These are phyloP conservation scores for Athalia rosae DNA, from an alignment of 2,888 invertebrate genomes.

Conservation along the genomic window DNA sequence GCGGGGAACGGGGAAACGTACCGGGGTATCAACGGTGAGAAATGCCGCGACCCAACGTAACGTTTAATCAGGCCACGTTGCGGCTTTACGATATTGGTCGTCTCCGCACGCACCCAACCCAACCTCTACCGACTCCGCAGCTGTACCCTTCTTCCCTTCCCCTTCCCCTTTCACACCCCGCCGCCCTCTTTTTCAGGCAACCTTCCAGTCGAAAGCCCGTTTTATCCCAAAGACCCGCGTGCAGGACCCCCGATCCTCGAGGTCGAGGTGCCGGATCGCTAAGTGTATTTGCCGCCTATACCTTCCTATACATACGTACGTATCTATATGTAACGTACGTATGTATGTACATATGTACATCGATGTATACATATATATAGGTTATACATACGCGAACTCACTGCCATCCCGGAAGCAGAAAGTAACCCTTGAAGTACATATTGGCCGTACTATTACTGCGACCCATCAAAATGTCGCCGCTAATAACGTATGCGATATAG, in stretches of 20 bases:
- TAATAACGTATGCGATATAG: background rate
- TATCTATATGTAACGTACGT: no score
- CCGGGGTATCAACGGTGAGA: conserved; percentile 54
- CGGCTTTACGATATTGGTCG: conserved; percentile 72
- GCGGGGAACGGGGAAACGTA: conserved; percentile 3
- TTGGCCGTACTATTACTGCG: conserved; percentile 59
- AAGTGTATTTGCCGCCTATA: conserved; percentile 45
- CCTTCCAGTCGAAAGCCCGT: conserved; percentile 36
- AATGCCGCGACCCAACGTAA: conserved; percentile 68
- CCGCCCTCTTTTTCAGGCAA: conserved; percentile 22
- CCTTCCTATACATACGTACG: background rate
- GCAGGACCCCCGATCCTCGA: background rate
- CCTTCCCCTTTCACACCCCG: conserved; percentile 38
- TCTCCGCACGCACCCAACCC: conserved; percentile 51
- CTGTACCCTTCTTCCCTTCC: background rate
- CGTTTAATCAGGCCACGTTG: conserved; percentile 73
- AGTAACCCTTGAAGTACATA: conserved; percentile 58
- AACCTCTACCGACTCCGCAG: conserved; percentile 12
- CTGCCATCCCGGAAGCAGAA: conserved; percentile 30
- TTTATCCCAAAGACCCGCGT: conserved; percentile 39
- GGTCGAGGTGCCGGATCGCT: conserved; percentile 40
- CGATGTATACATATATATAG: background rate
- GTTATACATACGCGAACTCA: background rate
- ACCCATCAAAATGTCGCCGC: conserved; percentile 58
- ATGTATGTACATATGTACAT: no score